These are phyloP conservation scores for Lutjanus argentimaculatus DNA, from an alignment of 2,797 vertebrate species.

Conservation along the genomic window DNA sequence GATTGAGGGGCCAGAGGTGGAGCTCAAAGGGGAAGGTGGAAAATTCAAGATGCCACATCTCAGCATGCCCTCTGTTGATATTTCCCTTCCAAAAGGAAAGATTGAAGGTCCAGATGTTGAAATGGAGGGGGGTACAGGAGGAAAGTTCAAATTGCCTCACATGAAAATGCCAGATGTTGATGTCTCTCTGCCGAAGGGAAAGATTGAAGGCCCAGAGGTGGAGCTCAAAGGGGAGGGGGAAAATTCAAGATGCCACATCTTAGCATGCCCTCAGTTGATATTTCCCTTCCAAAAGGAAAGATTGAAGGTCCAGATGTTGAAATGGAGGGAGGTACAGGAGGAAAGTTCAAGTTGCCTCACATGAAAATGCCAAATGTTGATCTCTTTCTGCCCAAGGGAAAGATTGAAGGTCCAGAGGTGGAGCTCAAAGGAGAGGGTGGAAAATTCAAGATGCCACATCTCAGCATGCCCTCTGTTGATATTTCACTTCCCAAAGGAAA, in stretches of 20 bases:
- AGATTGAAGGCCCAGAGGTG: constrained; percentile 13
- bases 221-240: constrained; percentile 8
- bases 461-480: constrained; percentile 71
- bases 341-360: constrained; percentile 58
- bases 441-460: constrained; percentile 65
- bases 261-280: constrained; percentile 61
- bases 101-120: constrained; percentile 35
- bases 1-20: constrained; percentile 47
- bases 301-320: constrained; percentile 43
- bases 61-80: constrained; percentile 69
- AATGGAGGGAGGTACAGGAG: not conserved
- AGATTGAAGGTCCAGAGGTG: constrained; percentile 50
- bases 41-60: constrained; percentile 69
- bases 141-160: constrained; percentile 68
- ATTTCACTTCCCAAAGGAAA: constrained; percentile 69
- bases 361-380: constrained; percentile 70
- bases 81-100: constrained; percentile 68
- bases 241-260: constrained; percentile 63
- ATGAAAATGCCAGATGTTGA: constrained; percentile 57
- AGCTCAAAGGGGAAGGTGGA: constrained; percentile 21
- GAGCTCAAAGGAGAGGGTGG: constrained; percentile 34
- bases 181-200: constrained; percentile 66
- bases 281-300: constrained; percentile 31
- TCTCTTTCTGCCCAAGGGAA: constrained; percentile 73
- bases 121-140: not conserved